Conservation (phyloP, 2,888 invertebrate genomes). For the Drosophila kuntzei region DNA sequence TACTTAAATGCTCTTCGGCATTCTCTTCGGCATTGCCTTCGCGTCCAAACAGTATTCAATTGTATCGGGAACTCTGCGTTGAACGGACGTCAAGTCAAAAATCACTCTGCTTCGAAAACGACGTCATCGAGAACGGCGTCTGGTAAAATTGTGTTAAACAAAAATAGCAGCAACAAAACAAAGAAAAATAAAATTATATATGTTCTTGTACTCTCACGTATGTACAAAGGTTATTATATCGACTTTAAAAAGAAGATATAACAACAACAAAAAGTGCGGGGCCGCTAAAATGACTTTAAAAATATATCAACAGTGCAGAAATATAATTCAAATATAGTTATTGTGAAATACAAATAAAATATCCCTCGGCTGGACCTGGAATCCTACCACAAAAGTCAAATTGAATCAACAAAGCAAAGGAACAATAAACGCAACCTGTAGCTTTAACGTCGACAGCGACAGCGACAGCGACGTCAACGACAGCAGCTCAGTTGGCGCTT, state of each 20-base stretch:
- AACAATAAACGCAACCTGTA: conserved; percentile 66
- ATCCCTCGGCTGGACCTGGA: conserved; percentile 26
- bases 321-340: conserved; percentile 2
- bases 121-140: conserved; percentile 55
- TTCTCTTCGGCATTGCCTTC: conserved; percentile 34
- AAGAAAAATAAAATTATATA: conserved; percentile 20
- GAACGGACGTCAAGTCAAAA: conserved; percentile 60
- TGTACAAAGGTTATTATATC: conserved; percentile 13
- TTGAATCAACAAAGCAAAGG: conserved; percentile 25
- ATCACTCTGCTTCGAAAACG: conserved; percentile 34
- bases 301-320: conserved; percentile 45
- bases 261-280: conserved; percentile 44
- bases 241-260: conserved; percentile 12
- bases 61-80: conserved; percentile 68
- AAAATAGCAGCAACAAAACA: conserved; percentile 51
- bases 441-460: conserved; percentile 51
- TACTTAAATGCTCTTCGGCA: conserved; percentile 37
- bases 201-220: conserved; percentile 18
- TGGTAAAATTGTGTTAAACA: conserved; percentile 41
- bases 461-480: conserved; percentile 33
- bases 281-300: conserved; percentile 62
- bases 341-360: neutral
- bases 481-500: conserved; percentile 48
- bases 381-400: conserved; percentile 9
- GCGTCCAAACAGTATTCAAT: conserved; percentile 57